Percentiles rank a stretch among this genome's conserved stretches.
Evolutionary conservation across 2,113 vertebrate genomes (phyloP).

Genomic region (Callionymus lyra): DNA sequence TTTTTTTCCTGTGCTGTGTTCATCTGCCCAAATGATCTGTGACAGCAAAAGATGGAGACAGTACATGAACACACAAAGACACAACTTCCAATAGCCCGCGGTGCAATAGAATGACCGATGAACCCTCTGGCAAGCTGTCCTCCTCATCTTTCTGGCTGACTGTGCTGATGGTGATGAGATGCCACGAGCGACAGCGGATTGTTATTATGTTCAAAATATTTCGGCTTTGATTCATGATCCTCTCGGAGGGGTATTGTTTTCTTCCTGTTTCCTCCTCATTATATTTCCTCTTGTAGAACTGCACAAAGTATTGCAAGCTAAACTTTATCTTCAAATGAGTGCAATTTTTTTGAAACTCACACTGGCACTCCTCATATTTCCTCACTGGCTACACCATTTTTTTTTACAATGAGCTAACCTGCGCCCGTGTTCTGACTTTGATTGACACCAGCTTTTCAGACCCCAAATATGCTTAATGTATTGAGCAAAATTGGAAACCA

Average conservation of each 20-base stretch:
- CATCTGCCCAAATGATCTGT: constrained; percentile 41
- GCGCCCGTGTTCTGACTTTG: too few species aligned
- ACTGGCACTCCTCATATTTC: too few species aligned
- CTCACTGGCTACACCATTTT: too few species aligned
- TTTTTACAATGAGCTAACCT: too few species aligned
- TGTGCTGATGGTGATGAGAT: constrained; percentile 19
- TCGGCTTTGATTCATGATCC: constrained; percentile 3
- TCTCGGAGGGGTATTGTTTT: constrained; percentile 11
- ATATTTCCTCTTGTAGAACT: too few species aligned
- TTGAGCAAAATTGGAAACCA: too few species aligned
- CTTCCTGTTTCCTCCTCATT: neutral
- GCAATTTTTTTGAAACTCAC: too few species aligned
- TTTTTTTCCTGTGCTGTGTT: constrained; percentile 36
- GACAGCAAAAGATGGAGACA: constrained; percentile 18
- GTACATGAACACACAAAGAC: constrained; percentile 33
- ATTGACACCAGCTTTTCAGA: too few species aligned
- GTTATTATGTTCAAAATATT: constrained; percentile 16
- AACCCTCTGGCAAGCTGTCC: constrained; percentile 23
- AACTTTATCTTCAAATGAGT: too few species aligned
- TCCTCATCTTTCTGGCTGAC: constrained; percentile 23
- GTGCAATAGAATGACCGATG: constrained; percentile 32
- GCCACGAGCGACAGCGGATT: constrained; percentile 21
- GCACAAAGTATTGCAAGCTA: too few species aligned
- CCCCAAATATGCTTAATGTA: too few species aligned
- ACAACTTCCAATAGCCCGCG: constrained; percentile 25